phyloP scores from a whole-genome alignment of 2,113 vertebrate genomes.

The Ictalurus punctatus region DNA sequence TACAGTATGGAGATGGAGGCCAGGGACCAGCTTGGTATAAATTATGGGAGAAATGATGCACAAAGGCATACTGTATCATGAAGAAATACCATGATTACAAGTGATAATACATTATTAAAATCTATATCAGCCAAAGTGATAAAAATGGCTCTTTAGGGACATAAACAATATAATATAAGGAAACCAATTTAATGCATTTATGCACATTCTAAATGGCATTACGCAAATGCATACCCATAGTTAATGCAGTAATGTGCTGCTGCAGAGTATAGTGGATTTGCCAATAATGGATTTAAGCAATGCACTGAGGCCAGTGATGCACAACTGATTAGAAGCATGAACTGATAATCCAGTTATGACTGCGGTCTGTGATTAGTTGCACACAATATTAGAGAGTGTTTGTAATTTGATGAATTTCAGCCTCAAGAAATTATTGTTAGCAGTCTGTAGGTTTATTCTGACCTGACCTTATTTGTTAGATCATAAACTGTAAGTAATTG shows the following conservation, averaged over 20 bases:
- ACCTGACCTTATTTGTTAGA: not conserved
- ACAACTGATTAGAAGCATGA: conserved; percentile 38
- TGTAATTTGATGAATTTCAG: not conserved
- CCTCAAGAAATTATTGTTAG: not conserved
- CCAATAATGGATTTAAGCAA: conserved; percentile 11
- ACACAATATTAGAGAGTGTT: not conserved
- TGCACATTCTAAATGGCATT: conserved; percentile 42
- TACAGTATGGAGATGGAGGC: not conserved
- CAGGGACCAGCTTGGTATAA: not conserved
- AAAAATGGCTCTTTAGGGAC: conserved; percentile 29
- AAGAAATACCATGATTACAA: not conserved
- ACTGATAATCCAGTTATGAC: conserved; percentile 30
- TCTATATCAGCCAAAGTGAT: conserved; percentile 10
- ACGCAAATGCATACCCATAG: conserved; percentile 38
- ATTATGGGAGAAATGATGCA: not conserved
- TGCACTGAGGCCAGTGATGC: conserved; percentile 29
- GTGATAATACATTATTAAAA: conserved; percentile 13
- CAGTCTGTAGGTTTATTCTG: not conserved
- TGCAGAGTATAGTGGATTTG: conserved; percentile 12
- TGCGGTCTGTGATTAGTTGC: not conserved
- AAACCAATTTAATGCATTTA: conserved; percentile 22
- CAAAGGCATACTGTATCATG: not conserved
- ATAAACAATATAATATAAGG: conserved; percentile 21
- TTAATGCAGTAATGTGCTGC: conserved; percentile 30
- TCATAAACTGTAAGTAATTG: not conserved